phyloP scores from a whole-genome alignment of 2,888 invertebrate genomes.

The Chymomyza fuscimana region DNA sequence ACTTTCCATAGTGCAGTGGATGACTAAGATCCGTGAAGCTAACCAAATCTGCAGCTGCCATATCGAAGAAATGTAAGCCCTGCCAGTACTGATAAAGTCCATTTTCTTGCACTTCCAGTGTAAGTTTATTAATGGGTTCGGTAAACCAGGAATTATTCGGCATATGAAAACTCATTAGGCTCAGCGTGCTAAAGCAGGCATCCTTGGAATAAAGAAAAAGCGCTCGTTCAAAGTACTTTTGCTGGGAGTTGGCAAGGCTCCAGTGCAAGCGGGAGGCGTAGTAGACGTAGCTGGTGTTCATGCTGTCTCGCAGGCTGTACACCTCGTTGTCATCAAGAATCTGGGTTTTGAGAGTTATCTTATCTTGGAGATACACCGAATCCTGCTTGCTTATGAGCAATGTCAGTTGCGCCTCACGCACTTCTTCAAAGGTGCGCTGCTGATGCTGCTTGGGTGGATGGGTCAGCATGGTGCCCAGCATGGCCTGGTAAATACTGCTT shows the following conservation, averaged over 20 bases:
- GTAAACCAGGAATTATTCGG: conserved; percentile 44
- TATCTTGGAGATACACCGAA: background rate
- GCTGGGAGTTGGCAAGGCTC: conserved; percentile 50
- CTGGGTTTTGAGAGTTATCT: background rate
- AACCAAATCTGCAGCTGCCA: conserved; percentile 53
- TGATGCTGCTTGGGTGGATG: conserved; percentile 55
- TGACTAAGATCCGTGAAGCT: conserved; percentile 43
- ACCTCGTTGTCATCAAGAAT: conserved; percentile 27
- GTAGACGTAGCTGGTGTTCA: conserved; percentile 55
- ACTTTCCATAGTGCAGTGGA: background rate
- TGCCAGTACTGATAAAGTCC: conserved; percentile 57
- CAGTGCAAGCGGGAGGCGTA: conserved; percentile 49
- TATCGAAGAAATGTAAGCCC: conserved; percentile 57
- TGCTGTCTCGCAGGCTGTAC: conserved; percentile 29
- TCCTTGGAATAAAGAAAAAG: conserved; percentile 56
- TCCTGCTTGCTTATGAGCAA: conserved; percentile 34
- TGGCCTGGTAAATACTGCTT: conserved; percentile 51
- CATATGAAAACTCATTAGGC: conserved; percentile 45
- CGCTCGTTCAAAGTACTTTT: conserved; percentile 49
- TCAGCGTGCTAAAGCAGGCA: conserved; percentile 41
- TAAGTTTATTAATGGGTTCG: conserved; percentile 46
- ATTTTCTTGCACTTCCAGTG: conserved; percentile 42
- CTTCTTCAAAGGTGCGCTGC: conserved; percentile 48
- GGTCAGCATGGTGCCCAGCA: conserved; percentile 55
- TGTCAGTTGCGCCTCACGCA: conserved; percentile 22